A percentile compares a stretch with the other conserved stretches of the same genome.
These are phyloP conservation scores for Arrhopalites spinosus DNA, from an alignment of 2,888 invertebrate species.

Conservation along the genomic window DNA sequence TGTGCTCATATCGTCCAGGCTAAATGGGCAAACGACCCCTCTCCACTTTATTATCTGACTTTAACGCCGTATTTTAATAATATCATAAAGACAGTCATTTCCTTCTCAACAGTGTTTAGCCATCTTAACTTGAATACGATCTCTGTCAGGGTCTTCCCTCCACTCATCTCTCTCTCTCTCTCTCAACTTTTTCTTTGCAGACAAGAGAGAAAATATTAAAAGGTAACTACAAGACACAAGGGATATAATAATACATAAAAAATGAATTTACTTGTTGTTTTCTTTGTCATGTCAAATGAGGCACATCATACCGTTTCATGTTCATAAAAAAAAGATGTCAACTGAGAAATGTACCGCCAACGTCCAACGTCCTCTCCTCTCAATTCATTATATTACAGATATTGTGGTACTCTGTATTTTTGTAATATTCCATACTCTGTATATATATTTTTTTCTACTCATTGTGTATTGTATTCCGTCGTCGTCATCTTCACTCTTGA, in stretches of 20 bases:
- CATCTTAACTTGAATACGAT: neutral
- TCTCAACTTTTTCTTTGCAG: neutral
- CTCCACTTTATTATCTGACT: slow-evolving; percentile 1
- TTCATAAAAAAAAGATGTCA: neutral
- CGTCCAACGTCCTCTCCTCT: neutral
- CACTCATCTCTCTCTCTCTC: neutral
- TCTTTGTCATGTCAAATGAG: slow-evolving; percentile 2
- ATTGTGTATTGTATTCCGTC: neutral
- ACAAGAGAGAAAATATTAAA: too few relatives aligned
- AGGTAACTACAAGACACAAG: too few relatives aligned
- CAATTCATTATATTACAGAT: too few relatives aligned
- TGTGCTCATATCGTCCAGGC: neutral
- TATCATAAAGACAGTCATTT: neutral
- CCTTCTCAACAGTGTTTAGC: neutral
- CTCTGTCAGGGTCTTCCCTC: neutral
- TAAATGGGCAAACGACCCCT: neutral
- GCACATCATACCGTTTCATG: neutral
- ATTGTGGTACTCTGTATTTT: too few relatives aligned
- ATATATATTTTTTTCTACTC: neutral
- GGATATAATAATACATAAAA: neutral
- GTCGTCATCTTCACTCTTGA: neutral
- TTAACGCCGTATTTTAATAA: neutral
- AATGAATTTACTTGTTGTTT: slow-evolving; percentile 1
- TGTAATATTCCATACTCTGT: neutral
- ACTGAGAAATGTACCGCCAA: neutral